Evolutionary conservation across 2,888 invertebrate species (phyloP).

Genomic region (Drosophila helvetica): DNA sequence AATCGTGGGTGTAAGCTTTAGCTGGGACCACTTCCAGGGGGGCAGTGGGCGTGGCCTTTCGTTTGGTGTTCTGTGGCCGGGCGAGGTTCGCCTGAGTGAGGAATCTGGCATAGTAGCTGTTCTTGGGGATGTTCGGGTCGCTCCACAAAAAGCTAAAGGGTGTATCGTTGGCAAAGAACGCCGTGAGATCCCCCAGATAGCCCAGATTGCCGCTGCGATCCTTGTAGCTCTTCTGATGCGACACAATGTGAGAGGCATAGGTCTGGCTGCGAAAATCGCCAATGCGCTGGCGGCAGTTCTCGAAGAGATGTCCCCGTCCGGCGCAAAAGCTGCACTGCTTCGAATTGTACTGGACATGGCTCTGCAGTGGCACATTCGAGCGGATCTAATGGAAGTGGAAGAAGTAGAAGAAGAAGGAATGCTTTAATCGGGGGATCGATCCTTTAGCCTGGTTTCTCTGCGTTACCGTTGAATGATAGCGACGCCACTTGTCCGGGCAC

Average conservation of each 20-base stretch:
- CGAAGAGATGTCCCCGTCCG: conserved; percentile 85
- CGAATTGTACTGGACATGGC: conserved; percentile 73
- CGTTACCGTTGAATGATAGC: conserved; percentile 89
- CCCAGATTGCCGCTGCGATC: conserved; percentile 59
- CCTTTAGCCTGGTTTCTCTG: background rate
- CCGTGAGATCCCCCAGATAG: conserved; percentile 37
- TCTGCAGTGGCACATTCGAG: conserved; percentile 81
- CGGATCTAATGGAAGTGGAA: conserved; percentile 83
- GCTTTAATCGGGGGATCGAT: background rate
- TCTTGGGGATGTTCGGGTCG: conserved; percentile 25
- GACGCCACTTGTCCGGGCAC: conserved; percentile 91
- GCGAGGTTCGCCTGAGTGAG: conserved; percentile 75
- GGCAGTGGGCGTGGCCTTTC: background rate
- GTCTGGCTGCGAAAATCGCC: conserved; percentile 73
- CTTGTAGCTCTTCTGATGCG: conserved; percentile 81
- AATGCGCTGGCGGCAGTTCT: conserved; percentile 81
- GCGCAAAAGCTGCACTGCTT: conserved; percentile 86
- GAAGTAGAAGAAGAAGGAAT: too few species aligned
- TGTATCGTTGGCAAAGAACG: conserved; percentile 64
- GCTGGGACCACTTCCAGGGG: background rate
- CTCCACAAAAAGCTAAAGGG: conserved; percentile 73
- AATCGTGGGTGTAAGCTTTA: conserved; percentile 42
- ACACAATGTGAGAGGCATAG: conserved; percentile 69
- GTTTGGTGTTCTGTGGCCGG: conserved; percentile 42
- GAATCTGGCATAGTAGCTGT: conserved; percentile 80